Percentiles rank a stretch among this genome's conserved stretches.
These are phyloP conservation scores for Gorsachius goisagi DNA, from an alignment of 2,113 vertebrate species.

Conservation along the genomic window DNA sequence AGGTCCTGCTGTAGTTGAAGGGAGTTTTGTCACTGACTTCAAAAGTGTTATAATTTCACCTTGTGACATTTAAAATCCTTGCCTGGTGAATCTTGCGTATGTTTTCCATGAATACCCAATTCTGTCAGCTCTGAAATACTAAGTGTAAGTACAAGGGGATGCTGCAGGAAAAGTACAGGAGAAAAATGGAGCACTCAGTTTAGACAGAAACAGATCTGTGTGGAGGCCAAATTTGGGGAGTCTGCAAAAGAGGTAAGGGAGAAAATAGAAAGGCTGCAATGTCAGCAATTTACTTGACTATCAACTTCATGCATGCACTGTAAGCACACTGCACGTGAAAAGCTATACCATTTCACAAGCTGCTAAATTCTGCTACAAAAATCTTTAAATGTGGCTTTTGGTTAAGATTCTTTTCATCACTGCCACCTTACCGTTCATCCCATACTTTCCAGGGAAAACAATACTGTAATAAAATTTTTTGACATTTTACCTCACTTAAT, in stretches of 20 bases:
- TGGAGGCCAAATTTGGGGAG: background rate
- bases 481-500: background rate
- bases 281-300: background rate
- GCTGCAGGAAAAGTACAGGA: background rate
- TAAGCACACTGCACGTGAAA: background rate
- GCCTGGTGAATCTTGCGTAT: background rate
- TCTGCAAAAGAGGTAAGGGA: background rate
- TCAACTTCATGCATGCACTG: background rate
- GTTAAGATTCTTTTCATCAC: background rate
- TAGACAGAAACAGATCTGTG: background rate
- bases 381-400: background rate
- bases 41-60: conserved; percentile 47
- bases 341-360: background rate
- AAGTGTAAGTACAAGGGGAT: background rate
- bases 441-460: background rate
- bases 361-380: background rate
- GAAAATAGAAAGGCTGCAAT: background rate
- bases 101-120: conserved; percentile 49
- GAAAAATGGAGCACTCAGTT: background rate
- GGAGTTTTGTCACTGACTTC: conserved; percentile 39
- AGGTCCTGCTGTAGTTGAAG: conserved; percentile 16
- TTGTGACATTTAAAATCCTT: conserved; percentile 30
- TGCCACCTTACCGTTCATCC: background rate
- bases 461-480: background rate
- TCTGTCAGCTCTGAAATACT: conserved; percentile 42